Base-by-base conservation (phyloP, 2,797 vertebrate genomes). In the Notamacropus eugenii region DNA sequence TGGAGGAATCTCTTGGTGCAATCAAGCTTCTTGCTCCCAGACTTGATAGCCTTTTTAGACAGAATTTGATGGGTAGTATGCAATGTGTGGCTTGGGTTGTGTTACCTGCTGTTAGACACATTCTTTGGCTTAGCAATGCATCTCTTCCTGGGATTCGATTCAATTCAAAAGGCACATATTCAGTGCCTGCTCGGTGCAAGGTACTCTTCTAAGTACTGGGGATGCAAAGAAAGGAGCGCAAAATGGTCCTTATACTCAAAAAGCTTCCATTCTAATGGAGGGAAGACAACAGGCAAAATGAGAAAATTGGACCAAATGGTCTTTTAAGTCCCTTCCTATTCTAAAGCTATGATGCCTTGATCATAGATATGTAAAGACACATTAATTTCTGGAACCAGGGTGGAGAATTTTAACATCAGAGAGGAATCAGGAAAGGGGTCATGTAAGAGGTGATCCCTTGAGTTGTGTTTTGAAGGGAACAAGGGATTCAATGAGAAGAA, bases 31-130 rank as follows among this genome's bases (percentile, higher is more conserved):
- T 93, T 95, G 90, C 91, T 96, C 94, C 95, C 92, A 92, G 93
- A 93, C 95, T 96, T 97, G 92, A 96, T 97, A 96, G 94, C 97
- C 93, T 95, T 95, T 96, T 93, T 94, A 95, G 93, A 90, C 52
- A 97, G 95, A 97, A 95, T 95, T 92, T 95, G 95, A 91, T 91
- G 95, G 87, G 74, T 92, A 29, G 19, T 22, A 91, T 54, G 96
- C 94, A 92, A 46, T 67, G 56, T 95, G 96, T 93, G 94, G 91
- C 52, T 96, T 94, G 55, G 55, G 93, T 97, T 97, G 52, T 94
- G 29, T 91, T 92, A 82, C 56, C 94, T 92, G 90, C 40, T 55
- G 90, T 57, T 94, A 93, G 94, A 96, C 95, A 29, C 90, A 92
- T 92, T 96, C 22, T 54, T 74, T 52, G 92, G 92, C 90, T 55